phyloP scores from a whole-genome alignment of 2,888 invertebrate genomes.

The Synanthedon vespiformis region DNA sequence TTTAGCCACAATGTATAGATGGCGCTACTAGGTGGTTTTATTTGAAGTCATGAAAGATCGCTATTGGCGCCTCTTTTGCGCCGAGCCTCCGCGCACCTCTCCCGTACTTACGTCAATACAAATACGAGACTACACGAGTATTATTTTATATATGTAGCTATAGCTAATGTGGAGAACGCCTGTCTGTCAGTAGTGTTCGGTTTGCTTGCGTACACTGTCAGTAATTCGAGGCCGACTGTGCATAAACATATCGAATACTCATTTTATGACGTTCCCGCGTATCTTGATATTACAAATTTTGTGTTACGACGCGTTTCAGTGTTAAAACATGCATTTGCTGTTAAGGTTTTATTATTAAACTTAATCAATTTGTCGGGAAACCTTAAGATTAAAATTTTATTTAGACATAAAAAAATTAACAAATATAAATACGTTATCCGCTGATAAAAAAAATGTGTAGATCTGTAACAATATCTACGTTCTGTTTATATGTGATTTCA shows the following conservation, averaged over 20 bases:
- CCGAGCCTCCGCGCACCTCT: neutral
- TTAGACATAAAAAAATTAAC: too few species aligned
- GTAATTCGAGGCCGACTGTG: slow-evolving; percentile 49
- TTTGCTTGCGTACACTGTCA: slow-evolving; percentile 52
- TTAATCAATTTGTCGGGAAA: too few species aligned
- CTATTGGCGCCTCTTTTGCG: neutral
- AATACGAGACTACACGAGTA: slow-evolving; percentile 41
- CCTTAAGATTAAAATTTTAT: too few species aligned
- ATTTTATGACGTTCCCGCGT: slow-evolving; percentile 38
- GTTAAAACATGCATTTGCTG: too few species aligned
- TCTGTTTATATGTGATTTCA: too few species aligned
- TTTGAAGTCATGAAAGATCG: neutral
- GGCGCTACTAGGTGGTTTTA: neutral
- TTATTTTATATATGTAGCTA: slow-evolving; percentile 31
- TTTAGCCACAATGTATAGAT: slow-evolving; percentile 2
- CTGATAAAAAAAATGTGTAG: too few species aligned
- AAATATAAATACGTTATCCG: too few species aligned
- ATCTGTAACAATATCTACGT: too few species aligned
- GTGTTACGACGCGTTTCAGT: slow-evolving; percentile 7
- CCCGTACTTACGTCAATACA: slow-evolving; percentile 58
- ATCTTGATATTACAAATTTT: slow-evolving; percentile 39
- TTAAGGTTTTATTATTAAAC: too few species aligned
- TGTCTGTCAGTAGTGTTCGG: slow-evolving; percentile 49
- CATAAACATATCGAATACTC: slow-evolving; percentile 35
- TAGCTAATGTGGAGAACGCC: slow-evolving; percentile 45